phyloP scores from a whole-genome alignment of 2,797 vertebrate species.

The Meda fulgida region DNA sequence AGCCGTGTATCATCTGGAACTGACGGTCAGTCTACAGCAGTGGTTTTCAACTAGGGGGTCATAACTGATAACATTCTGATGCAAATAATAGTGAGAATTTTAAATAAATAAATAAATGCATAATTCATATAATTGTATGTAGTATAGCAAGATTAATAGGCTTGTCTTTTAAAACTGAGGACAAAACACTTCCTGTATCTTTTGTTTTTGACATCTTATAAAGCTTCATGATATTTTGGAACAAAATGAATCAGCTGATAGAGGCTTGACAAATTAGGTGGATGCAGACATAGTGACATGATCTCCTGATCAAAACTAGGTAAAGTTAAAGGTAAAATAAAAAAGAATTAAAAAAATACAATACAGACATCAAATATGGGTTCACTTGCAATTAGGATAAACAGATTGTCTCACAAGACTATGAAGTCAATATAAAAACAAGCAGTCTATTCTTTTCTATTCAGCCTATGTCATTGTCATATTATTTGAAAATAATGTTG shows the following conservation, averaged over 20 bases:
- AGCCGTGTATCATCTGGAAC: conserved; percentile 62
- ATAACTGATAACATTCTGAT: background rate
- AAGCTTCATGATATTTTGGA: background rate
- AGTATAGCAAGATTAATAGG: background rate
- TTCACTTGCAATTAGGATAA: background rate
- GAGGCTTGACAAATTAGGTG: background rate
- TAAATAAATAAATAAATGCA: background rate
- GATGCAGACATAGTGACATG: background rate
- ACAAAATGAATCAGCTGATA: background rate
- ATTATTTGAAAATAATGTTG: background rate
- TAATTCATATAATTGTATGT: background rate
- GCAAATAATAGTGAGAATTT: background rate
- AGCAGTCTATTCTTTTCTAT: background rate
- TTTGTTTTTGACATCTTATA: background rate
- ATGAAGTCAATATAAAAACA: background rate
- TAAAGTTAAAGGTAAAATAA: background rate
- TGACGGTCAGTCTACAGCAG: conserved; percentile 61
- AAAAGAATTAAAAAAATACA: too few relatives aligned
- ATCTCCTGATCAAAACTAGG: background rate
- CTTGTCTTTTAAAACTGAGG: background rate
- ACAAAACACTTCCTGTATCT: background rate
- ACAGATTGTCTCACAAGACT: background rate
- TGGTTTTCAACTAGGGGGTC: background rate
- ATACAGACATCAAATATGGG: background rate
- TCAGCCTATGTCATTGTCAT: background rate